Percentiles rank a stretch among this genome's conserved stretches.
phyloP scores from a whole-genome alignment of 92 coral and sea anemone genomes.

The Phenganax stokvisi region DNA sequence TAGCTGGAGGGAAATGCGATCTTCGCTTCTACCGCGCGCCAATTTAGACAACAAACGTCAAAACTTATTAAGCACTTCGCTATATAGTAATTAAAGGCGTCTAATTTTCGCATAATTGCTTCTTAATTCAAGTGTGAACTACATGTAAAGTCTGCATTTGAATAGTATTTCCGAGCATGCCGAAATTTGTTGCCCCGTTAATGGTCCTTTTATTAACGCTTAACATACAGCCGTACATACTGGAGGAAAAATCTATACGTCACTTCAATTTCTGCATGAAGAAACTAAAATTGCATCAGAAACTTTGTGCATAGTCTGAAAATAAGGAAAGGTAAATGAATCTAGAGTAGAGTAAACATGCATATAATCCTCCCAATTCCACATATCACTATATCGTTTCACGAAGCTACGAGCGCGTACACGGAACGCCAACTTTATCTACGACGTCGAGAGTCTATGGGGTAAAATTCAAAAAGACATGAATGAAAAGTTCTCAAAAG shows the following conservation, averaged over 20 bases:
- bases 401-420: too few relatives aligned
- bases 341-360: background rate
- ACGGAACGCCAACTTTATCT: too few relatives aligned
- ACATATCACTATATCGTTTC: background rate
- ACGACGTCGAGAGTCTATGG: too few relatives aligned
- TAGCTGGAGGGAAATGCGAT: background rate
- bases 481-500: too few relatives aligned
- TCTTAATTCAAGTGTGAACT: slow-evolving; percentile 5
- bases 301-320: background rate
- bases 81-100: background rate
- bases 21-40: background rate
- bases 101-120: background rate
- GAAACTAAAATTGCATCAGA: background rate
- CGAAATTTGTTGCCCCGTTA: background rate
- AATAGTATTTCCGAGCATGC: background rate
- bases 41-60: slow-evolving; percentile 1
- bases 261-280: background rate
- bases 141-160: background rate
- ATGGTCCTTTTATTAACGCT: background rate
- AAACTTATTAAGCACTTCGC: background rate
- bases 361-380: background rate
- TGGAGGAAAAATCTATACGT: background rate
- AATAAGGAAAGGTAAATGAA: background rate
- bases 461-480: too few relatives aligned
- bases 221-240: background rate